A percentile compares a stretch with the other conserved stretches of the same genome.
Conservation (phyloP, 2,797 vertebrate genomes). For the Notolabrus celidotus region DNA sequence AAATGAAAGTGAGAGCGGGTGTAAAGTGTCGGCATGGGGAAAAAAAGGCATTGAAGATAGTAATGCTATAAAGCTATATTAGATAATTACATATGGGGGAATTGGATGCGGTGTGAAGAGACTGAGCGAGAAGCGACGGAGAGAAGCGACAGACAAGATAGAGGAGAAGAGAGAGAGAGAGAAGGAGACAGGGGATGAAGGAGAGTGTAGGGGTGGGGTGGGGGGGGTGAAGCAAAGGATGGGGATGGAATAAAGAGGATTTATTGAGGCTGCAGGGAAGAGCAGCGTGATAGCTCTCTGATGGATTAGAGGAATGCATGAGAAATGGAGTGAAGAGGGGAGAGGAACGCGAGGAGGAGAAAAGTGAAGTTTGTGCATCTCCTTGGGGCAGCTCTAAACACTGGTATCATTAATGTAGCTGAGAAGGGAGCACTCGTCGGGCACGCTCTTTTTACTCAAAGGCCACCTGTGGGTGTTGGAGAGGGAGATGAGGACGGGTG, state of each 20-base stretch:
- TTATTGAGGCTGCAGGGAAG: constrained; percentile 78
- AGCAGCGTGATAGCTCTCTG: constrained; percentile 72
- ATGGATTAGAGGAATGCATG: constrained; percentile 79
- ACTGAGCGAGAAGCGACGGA: constrained; percentile 23
- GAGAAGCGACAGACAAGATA: constrained; percentile 35
- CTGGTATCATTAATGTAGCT: constrained; percentile 74
- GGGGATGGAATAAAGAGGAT: constrained; percentile 70
- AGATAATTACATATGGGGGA: constrained; percentile 53
- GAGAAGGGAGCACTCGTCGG: constrained; percentile 58
- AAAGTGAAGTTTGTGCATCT: constrained; percentile 72
- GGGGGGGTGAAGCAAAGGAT: constrained; percentile 38
- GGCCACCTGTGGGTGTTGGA: constrained; percentile 71
- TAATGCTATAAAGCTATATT: constrained; percentile 45
- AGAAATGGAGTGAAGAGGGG: constrained; percentile 67
- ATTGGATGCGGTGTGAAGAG: constrained; percentile 41
- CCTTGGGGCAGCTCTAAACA: constrained; percentile 75
- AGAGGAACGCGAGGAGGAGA: constrained; percentile 41
- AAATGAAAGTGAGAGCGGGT: constrained; percentile 27
- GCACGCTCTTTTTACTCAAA: constrained; percentile 65
- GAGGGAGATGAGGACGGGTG: constrained; percentile 10
- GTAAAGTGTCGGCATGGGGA: constrained; percentile 10
- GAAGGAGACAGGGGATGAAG: constrained; percentile 32
- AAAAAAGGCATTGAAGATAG: constrained; percentile 25
- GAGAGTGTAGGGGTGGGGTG: constrained; percentile 21
- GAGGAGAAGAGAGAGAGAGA: constrained; percentile 24